Conservation (phyloP, 2,888 invertebrate genomes). For the Athalia cordata region DNA sequence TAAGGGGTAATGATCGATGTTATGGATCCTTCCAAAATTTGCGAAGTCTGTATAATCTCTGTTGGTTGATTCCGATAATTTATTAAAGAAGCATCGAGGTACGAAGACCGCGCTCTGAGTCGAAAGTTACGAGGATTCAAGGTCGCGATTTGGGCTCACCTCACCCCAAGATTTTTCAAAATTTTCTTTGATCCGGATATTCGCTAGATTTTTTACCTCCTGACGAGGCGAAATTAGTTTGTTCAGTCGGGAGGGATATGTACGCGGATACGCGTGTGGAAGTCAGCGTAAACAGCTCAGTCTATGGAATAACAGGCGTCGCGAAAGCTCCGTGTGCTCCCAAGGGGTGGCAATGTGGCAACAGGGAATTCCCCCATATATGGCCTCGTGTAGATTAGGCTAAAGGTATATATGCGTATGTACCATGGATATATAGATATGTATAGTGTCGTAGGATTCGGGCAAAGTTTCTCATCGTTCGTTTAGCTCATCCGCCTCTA, state of each 20-base stretch:
- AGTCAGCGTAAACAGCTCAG: not conserved
- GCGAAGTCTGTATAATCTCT: conserved; percentile 1
- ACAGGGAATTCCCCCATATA: not conserved
- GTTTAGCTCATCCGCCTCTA: conserved; percentile 29
- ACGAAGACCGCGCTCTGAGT: not conserved
- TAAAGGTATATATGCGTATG: not conserved
- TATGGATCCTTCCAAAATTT: not conserved
- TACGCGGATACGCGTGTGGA: not conserved
- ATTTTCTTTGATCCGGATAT: too few relatives aligned
- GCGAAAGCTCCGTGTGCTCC: not conserved
- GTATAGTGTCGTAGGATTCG: not conserved
- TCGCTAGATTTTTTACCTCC: too few relatives aligned
- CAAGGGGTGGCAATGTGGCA: not conserved
- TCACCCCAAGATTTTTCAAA: too few relatives aligned
- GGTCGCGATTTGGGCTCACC: too few relatives aligned
- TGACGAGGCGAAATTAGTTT: conserved; percentile 9
- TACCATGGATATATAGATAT: too few relatives aligned
- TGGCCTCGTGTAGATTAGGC: conserved; percentile 2
- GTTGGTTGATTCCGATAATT: not conserved
- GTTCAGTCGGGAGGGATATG: not conserved
- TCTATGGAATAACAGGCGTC: conserved; percentile 20
- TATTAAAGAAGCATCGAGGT: too few relatives aligned
- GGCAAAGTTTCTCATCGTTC: not conserved
- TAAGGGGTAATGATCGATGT: not conserved
- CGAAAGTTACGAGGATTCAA: too few relatives aligned